Evolutionary conservation across 2,888 invertebrate species (phyloP), one percentile per base, ranked within the genome.

Genomic region (Amphiduros pacificus): DNA sequence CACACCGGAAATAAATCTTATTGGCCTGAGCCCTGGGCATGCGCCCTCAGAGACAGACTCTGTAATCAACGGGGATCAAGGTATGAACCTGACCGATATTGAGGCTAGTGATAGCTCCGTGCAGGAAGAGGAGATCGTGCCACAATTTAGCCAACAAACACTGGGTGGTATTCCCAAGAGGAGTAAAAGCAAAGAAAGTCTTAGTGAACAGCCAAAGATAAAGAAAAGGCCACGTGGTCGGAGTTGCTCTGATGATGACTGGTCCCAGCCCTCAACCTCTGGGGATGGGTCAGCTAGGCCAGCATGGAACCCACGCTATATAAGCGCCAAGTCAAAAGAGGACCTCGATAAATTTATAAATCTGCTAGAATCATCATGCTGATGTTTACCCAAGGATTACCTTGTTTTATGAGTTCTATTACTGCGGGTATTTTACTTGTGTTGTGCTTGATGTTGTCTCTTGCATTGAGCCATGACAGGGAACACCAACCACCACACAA

Each of bases 281-380:
- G 4, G 44, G n/a, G 44, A 44, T 44, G 22, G 22, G 22, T 20
- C 44, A n/a, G 20, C 44, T 11, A 20, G 20, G n/a, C 44, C 44
- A 20, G 44, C 44, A n/a, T 44, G n/a, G 6, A 44, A 44, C 6
- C 44, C 44, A 20, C 44, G 44, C 5, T 44, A 44, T n/a, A n/a
- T 44, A 20, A 5, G 44, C 6, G 22, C 20, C 22, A 20, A 44
- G 6, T 44, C 44, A 17, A 44, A 44, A 17, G 44, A 44, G n/a
- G 51, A 58, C 3, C n/a, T 58, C n/a, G 58, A 58, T 48, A 48
- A 58, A 26, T 58, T 49, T 20, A 40, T 58, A 11, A 58, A 51
- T 31, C 58, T 58, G 4, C 50, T 58, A 2, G 58, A 58, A 36
- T 50, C 50, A 14, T 58, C 58, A 20, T 58, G 48, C 51, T 58